Conservation (phyloP, 64 coral and sea anemone genomes). For the Stylophora pistillata region DNA sequence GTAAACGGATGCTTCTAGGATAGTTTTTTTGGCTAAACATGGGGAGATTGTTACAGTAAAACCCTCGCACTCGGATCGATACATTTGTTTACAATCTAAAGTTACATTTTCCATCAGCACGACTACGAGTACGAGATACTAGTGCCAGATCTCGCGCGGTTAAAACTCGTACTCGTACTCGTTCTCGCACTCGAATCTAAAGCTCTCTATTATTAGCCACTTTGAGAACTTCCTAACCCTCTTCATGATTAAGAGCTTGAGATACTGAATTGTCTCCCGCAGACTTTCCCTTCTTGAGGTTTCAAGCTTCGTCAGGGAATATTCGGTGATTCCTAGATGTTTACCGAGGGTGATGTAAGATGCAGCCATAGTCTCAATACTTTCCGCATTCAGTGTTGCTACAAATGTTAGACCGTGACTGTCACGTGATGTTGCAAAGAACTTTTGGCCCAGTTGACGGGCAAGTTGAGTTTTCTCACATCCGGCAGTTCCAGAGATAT, state of each 20-base stretch:
- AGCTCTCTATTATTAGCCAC: conserved; percentile 33
- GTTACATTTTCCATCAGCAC: too few species aligned
- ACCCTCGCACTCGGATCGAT: too few species aligned
- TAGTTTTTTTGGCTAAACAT: too few species aligned
- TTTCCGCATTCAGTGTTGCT: neutral
- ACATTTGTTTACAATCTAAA: too few species aligned
- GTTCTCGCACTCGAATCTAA: too few species aligned
- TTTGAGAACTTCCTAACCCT: conserved; percentile 2
- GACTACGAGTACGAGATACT: too few species aligned
- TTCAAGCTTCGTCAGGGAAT: neutral
- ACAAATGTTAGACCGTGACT: neutral
- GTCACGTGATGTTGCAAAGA: neutral
- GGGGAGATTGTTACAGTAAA: too few species aligned
- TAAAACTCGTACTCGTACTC: too few species aligned
- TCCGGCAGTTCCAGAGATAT: conserved; percentile 44
- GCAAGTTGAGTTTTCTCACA: conserved; percentile 35
- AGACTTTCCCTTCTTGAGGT: neutral
- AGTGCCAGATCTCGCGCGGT: too few species aligned
- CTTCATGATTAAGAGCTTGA: neutral
- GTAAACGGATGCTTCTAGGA: too few species aligned
- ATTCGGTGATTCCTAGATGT: neutral
- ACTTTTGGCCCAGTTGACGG: neutral
- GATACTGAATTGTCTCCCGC: neutral
- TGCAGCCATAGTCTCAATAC: neutral
- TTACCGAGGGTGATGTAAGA: conserved; percentile 7